Percentiles rank a stretch among this genome's conserved stretches.
Evolutionary conservation across 2,888 invertebrate genomes (phyloP).

Genomic region (Melikaiella ostensackeni): DNA sequence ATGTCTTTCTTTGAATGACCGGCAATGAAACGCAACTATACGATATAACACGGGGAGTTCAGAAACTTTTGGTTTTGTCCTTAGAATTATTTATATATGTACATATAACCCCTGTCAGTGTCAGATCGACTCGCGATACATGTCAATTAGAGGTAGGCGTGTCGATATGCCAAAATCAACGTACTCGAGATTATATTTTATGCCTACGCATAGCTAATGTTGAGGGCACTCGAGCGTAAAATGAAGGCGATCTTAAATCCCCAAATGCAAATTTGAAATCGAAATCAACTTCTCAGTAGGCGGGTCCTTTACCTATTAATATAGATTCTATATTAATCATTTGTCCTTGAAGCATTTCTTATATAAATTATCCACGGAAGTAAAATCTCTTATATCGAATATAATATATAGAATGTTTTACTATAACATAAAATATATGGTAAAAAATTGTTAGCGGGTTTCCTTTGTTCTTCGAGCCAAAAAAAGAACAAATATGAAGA

Average conservation of each 20-base stretch:
- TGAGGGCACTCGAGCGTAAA: not conserved
- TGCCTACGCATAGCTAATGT: constrained; percentile 15
- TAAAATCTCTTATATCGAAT: not conserved
- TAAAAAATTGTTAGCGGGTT: not conserved
- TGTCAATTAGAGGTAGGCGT: constrained; percentile 30
- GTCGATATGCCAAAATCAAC: constrained; percentile 33
- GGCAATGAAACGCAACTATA: not conserved
- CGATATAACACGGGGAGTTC: not conserved
- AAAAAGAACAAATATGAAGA: not conserved
- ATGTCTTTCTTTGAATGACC: not conserved
- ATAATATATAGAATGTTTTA: not conserved
- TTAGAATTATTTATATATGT: not conserved
- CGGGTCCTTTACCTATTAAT: not conserved
- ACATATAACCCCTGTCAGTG: constrained; percentile 17
- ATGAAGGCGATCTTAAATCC: constrained; percentile 6
- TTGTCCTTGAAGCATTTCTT: not conserved
- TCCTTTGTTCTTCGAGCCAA: not conserved
- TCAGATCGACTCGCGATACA: constrained; percentile 25
- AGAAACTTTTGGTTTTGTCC: not conserved
- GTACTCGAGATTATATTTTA: not conserved
- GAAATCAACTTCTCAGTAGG: not conserved
- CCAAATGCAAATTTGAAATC: not conserved
- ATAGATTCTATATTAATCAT: not conserved
- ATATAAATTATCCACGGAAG: not conserved
- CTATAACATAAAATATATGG: not conserved